These are phyloP conservation scores for Anthopleura sola DNA, from an alignment of 64 coral and sea anemone species.

Conservation along the genomic window DNA sequence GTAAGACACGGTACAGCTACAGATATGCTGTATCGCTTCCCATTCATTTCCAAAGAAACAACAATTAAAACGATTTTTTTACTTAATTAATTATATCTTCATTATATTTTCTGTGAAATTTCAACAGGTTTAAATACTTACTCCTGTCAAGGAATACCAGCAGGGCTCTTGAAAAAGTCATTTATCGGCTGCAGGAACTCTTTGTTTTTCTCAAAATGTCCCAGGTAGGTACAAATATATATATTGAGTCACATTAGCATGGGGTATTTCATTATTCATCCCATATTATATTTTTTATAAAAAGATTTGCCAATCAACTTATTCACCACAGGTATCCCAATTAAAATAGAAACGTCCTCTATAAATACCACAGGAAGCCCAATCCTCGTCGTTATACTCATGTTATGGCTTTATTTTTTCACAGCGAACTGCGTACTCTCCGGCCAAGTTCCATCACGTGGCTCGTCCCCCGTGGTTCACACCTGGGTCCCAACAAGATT, in stretches of 20 bases:
- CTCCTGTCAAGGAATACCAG: neutral
- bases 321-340: neutral
- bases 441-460: constrained; percentile 74
- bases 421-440: constrained; percentile 79
- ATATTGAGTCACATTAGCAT: neutral
- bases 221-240: neutral
- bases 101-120: neutral
- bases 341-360: neutral
- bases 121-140: neutral
- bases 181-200: constrained; percentile 1
- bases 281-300: too few relatives aligned
- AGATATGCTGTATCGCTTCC: too few relatives aligned
- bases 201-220: constrained; percentile 14
- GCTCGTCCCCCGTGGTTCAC: constrained; percentile 96
- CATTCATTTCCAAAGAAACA: too few relatives aligned
- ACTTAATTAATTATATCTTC: too few relatives aligned
- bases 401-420: neutral
- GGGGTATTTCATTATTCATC: too few relatives aligned
- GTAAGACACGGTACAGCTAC: too few relatives aligned
- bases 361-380: neutral
- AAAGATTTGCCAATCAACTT: too few relatives aligned
- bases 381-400: neutral
- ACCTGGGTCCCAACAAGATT: constrained; percentile 90
- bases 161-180: neutral
- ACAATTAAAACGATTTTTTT: too few relatives aligned